A percentile compares a stretch with the other conserved stretches of the same genome.
phyloP scores from a whole-genome alignment of 2,888 invertebrate species.

The Antheraea assamensis region DNA sequence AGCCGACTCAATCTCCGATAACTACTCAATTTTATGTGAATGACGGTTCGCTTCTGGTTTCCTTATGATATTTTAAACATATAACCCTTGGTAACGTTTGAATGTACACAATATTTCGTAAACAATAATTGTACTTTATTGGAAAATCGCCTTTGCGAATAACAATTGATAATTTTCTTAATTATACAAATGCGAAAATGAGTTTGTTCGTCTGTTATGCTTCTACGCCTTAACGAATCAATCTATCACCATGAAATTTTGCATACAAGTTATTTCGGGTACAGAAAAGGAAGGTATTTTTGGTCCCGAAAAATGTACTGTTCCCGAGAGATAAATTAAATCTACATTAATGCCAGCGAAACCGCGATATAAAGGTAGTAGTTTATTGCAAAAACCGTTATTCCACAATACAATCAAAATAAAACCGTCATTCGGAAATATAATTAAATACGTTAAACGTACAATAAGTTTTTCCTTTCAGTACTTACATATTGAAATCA shows the following conservation, averaged over 20 bases:
- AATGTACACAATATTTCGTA: not conserved
- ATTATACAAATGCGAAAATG: too few relatives aligned
- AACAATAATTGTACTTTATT: conserved; percentile 6
- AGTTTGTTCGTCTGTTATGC: too few relatives aligned
- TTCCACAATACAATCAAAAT: not conserved
- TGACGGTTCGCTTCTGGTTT: conserved; percentile 21
- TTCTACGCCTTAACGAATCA: too few relatives aligned
- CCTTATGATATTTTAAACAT: conserved; percentile 20
- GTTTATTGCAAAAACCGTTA: not conserved
- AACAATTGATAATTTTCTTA: not conserved
- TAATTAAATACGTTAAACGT: not conserved
- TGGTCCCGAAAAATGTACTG: too few relatives aligned
- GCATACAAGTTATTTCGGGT: too few relatives aligned
- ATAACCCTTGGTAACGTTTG: not conserved
- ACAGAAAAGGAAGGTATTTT: too few relatives aligned
- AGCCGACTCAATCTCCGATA: conserved; percentile 35
- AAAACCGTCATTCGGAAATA: not conserved
- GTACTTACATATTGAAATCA: not conserved
- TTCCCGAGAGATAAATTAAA: too few relatives aligned
- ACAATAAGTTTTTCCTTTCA: not conserved
- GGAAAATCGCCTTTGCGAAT: not conserved
- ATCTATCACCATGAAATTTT: too few relatives aligned
- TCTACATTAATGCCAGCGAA: too few relatives aligned
- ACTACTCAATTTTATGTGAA: conserved; percentile 39
- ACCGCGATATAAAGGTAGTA: too few relatives aligned